Percentiles rank a stretch among this genome's conserved stretches.
phyloP scores from a whole-genome alignment of 2,888 invertebrate genomes.

The Cryptosula pallasiana region DNA sequence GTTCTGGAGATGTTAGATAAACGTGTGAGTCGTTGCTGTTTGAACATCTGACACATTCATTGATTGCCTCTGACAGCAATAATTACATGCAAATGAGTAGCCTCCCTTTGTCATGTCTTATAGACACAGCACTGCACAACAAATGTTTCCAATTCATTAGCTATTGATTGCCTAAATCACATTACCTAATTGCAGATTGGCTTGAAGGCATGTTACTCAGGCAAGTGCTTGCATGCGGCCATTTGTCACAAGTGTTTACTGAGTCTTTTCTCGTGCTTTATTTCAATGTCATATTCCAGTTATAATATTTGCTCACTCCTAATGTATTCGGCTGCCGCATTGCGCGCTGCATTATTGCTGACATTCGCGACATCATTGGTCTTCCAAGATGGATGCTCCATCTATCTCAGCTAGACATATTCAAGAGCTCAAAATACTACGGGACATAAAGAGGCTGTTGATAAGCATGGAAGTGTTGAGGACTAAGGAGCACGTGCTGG shows the following conservation, averaged over 20 bases:
- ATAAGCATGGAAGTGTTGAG: not conserved
- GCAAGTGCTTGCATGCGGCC: no score
- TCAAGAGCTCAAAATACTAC: not conserved
- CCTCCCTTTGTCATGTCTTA: no score
- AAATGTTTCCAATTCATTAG: no score
- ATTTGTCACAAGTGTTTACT: not conserved
- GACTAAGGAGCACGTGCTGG: not conserved
- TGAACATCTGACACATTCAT: no score
- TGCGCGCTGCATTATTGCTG: not conserved
- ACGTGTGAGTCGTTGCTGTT: no score
- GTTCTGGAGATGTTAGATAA: no score
- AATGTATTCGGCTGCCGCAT: not conserved
- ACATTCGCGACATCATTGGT: not conserved
- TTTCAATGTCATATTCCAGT: not conserved
- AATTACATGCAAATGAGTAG: no score
- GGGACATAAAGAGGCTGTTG: not conserved
- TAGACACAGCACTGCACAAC: no score
- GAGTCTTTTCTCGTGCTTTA: not conserved
- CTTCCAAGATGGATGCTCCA: not conserved
- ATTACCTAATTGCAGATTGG: no score
- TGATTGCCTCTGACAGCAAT: no score
- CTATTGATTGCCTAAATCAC: not conserved
- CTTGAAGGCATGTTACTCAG: no score
- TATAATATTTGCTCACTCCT: not conserved
- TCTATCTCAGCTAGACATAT: not conserved